phyloP scores from a whole-genome alignment of 2,113 vertebrate genomes.

The Sminthopsis crassicaudata region DNA sequence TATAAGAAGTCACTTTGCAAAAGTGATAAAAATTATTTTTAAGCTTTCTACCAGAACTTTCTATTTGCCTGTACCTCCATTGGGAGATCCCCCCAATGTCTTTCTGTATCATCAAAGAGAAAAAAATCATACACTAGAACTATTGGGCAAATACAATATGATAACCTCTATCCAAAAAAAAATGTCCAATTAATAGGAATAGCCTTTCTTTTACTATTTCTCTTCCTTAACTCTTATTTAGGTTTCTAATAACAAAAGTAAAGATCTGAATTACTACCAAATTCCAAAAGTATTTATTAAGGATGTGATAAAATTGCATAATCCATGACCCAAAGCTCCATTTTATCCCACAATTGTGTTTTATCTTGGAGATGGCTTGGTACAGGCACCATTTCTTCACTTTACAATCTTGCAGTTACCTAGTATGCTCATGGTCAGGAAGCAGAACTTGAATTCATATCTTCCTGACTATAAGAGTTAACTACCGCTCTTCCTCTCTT shows the following conservation, averaged over 20 bases:
- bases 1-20: constrained; percentile 7
- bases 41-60: neutral
- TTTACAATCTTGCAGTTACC: neutral
- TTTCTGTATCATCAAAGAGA: constrained; percentile 25
- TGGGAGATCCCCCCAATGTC: constrained; percentile 2
- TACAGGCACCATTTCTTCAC: neutral
- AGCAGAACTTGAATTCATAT: neutral
- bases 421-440: neutral
- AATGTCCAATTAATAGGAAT: neutral
- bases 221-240: neutral
- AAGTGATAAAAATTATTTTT: constrained; percentile 8
- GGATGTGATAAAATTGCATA: neutral
- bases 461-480: neutral
- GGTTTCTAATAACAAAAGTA: neutral
- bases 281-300: neutral
- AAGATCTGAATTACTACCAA: neutral
- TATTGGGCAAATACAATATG: neutral
- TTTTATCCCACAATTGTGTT: neutral
- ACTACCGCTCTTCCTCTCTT: neutral
- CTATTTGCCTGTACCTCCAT: neutral
- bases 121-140: neutral
- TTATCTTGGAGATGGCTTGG: neutral
- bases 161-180: neutral
- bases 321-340: neutral
- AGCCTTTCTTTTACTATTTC: constrained; percentile 43